These are phyloP conservation scores for Thermophis baileyi DNA, from an alignment of 2,113 vertebrate genomes.

Conservation along the genomic window DNA sequence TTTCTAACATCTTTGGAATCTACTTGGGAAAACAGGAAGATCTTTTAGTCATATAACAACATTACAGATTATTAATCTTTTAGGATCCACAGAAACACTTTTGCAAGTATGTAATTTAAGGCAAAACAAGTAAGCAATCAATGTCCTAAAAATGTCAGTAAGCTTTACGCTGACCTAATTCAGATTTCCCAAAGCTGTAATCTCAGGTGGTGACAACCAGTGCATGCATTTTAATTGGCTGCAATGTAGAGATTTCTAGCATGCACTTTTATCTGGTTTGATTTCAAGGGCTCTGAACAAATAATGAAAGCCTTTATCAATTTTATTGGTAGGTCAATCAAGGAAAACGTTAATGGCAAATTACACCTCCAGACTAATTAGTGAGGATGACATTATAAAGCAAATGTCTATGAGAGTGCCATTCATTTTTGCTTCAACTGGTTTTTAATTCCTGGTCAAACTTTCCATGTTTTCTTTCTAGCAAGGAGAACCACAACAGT, in stretches of 20 bases:
- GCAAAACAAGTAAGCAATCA: not conserved
- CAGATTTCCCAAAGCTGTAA: not conserved
- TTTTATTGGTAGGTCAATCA: not conserved
- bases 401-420: not conserved
- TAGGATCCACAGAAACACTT: not conserved
- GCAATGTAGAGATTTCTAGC: not conserved
- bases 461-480: not conserved
- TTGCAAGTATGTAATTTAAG: not conserved
- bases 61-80: not conserved
- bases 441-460: not conserved
- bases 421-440: not conserved
- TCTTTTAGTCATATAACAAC: not conserved
- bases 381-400: not conserved
- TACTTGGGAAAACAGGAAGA: not conserved
- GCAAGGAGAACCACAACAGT: not conserved
- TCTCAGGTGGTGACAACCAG: not conserved
- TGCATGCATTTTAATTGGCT: not conserved
- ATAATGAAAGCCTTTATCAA: not conserved
- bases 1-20: not conserved
- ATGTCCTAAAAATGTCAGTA: conserved; percentile 6
- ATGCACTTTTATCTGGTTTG: not conserved
- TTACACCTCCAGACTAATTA: not conserved
- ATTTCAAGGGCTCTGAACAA: not conserved
- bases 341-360: not conserved
- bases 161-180: not conserved